Base-by-base conservation (phyloP, 2,888 invertebrate genomes). In the Catocala sponsa region DNA sequence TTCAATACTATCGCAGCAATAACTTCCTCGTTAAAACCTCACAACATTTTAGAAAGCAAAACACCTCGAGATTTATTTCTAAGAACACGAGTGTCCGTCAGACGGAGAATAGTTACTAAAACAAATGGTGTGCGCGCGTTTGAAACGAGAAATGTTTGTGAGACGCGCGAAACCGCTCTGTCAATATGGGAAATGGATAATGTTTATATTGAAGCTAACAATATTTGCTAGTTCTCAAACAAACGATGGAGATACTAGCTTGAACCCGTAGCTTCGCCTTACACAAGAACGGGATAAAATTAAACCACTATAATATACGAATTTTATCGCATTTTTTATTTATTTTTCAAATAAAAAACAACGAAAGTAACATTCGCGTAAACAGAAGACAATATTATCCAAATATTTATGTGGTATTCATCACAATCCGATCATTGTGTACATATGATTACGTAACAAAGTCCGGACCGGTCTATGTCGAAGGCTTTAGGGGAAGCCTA, bases 101-200 rank as follows among this genome's bases (percentile, higher is more conserved):
- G 56, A 25, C 38, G n/a, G 35, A 42, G 55, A 58, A 61, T 59
- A 59, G 63, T 47, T 59, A 44, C 55, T 72, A 64, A 68, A 70
- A 68, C 54, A 63, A 69, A 72, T 59, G 60, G 51, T 55, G 52
- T 58, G 51, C 53, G 49, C 50, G 48, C 59, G 65, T 62, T 65
- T 63, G 55, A 59, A 50, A 51, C 56, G 32, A 51, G 61, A 59
- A 62, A 56, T 66, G 71, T 70, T 76, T 70, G 67, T 61, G 43
- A 58, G 47, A 43, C 41, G 51, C 55, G 51, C 64, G 57, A 52
- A 70, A 70, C 54, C 57, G 63, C 61, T 63, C 43, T 63, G 59
- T 49, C 59, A 69, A 75, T 66, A 66, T 63, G 13, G 47, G 57
- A 32, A 38, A 38, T 38, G 10, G 6, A 44, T 12, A 44, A 44